Evolutionary conservation across 2,113 vertebrate genomes (phyloP).

Genomic region (Neoarius graeffei): DNA sequence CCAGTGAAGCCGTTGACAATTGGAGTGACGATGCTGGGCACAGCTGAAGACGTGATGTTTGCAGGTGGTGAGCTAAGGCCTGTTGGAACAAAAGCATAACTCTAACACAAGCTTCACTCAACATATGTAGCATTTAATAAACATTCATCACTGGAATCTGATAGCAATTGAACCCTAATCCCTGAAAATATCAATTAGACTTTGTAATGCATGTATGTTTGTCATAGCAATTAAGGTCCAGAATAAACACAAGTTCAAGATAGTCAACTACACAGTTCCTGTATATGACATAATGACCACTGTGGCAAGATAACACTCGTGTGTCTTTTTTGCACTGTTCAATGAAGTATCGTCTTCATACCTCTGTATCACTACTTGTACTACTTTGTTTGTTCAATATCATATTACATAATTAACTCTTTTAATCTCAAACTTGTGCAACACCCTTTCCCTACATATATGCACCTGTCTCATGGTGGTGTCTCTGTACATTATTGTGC

Average conservation of each 20-base stretch:
- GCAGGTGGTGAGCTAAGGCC: conserved; percentile 93
- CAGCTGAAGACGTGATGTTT: conserved; percentile 83
- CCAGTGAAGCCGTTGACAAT: conserved; percentile 92
- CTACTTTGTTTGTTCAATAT: not conserved
- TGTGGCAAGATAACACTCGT: not conserved
- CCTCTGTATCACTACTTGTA: not conserved
- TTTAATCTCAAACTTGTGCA: not conserved
- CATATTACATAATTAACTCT: not conserved
- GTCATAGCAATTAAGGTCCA: not conserved
- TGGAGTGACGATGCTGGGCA: conserved; percentile 90
- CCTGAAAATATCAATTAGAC: not conserved
- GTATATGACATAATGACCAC: not conserved
- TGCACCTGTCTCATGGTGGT: not conserved
- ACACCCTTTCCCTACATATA: not conserved
- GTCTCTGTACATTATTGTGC: not conserved
- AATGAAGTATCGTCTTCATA: not conserved
- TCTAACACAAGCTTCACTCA: not conserved
- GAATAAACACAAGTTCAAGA: not conserved
- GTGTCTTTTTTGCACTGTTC: not conserved
- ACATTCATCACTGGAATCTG: not conserved
- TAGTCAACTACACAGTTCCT: not conserved
- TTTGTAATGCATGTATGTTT: not conserved
- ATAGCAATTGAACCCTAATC: not conserved
- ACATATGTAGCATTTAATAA: not conserved
- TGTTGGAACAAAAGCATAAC: conserved; percentile 59